Conservation (phyloP, 64 coral and sea anemone species). For the Pachyseris speciosa region DNA sequence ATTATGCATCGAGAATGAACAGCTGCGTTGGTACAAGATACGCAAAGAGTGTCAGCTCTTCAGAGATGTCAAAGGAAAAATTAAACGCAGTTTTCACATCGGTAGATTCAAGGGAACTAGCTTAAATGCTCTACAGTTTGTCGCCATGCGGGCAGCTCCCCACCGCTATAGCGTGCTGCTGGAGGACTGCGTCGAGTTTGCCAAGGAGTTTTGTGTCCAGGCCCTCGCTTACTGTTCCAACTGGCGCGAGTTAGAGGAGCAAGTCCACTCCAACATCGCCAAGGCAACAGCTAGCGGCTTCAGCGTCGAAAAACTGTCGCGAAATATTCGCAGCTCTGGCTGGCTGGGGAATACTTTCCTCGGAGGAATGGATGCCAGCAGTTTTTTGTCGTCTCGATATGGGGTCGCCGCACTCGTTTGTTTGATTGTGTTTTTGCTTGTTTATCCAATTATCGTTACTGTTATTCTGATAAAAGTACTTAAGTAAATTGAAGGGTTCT, state of each 20-base stretch:
- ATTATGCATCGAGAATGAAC: conserved; percentile 62
- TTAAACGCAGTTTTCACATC: conserved; percentile 72
- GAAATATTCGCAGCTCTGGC: conserved; percentile 66
- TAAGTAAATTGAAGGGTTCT: too few species aligned
- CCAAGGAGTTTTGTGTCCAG: conserved; percentile 81
- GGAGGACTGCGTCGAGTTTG: conserved; percentile 90
- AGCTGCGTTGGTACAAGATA: conserved; percentile 82
- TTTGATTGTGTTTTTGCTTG: conserved; percentile 26
- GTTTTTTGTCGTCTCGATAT: conserved; percentile 29
- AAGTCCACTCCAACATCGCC: conserved; percentile 71
- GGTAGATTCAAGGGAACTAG: conserved; percentile 65
- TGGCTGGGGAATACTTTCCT: conserved; percentile 74
- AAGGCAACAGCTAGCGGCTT: conserved; percentile 85
- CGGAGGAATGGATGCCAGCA: conserved; percentile 70
- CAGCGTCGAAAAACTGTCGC: conserved; percentile 78
- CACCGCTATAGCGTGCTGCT: conserved; percentile 66
- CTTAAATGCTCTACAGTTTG: conserved; percentile 65
- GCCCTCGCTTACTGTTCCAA: conserved; percentile 77
- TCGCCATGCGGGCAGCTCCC: conserved; percentile 77
- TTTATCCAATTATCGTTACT: conserved; percentile 61
- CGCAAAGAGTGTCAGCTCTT: conserved; percentile 49
- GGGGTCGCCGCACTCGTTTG: not conserved
- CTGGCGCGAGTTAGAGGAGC: conserved; percentile 55
- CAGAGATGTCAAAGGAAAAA: conserved; percentile 49
- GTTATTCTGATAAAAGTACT: conserved; percentile 14